Conservation (phyloP, 2,797 vertebrate species). For the Neopelma chrysocephalum region DNA sequence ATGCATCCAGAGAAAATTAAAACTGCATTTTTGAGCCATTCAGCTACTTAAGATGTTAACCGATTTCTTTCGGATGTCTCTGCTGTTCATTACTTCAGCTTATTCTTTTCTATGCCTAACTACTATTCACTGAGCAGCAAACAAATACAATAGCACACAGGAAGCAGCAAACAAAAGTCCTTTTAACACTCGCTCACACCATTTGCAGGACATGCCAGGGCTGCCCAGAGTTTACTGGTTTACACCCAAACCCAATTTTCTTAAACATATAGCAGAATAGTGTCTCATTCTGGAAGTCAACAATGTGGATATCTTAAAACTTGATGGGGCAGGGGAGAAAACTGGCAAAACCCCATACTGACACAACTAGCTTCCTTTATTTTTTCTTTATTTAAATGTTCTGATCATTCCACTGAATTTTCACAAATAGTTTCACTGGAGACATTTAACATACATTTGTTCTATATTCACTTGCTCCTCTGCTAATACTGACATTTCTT, state of each 20-base stretch:
- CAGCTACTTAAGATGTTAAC: background rate
- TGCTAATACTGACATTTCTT: background rate
- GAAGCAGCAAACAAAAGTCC: conserved; percentile 48
- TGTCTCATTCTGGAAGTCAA: background rate
- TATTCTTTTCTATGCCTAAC: background rate
- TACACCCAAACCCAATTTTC: background rate
- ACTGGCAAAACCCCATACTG: background rate
- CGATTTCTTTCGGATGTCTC: background rate
- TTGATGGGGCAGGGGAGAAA: background rate
- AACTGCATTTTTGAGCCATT: background rate
- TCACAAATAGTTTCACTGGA: background rate
- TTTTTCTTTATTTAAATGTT: background rate
- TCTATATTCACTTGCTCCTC: background rate
- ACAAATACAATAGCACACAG: conserved; percentile 37
- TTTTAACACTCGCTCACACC: background rate
- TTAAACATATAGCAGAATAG: background rate
- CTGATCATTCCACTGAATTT: background rate
- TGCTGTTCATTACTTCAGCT: conserved; percentile 23
- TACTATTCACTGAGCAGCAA: conserved; percentile 22
- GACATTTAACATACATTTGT: background rate
- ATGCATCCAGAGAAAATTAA: background rate
- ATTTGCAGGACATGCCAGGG: background rate
- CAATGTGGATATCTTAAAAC: background rate
- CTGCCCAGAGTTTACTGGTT: background rate
- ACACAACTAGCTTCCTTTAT: background rate